phyloP scores from a whole-genome alignment of 2,797 vertebrate species.

The Thaleichthys pacificus region DNA sequence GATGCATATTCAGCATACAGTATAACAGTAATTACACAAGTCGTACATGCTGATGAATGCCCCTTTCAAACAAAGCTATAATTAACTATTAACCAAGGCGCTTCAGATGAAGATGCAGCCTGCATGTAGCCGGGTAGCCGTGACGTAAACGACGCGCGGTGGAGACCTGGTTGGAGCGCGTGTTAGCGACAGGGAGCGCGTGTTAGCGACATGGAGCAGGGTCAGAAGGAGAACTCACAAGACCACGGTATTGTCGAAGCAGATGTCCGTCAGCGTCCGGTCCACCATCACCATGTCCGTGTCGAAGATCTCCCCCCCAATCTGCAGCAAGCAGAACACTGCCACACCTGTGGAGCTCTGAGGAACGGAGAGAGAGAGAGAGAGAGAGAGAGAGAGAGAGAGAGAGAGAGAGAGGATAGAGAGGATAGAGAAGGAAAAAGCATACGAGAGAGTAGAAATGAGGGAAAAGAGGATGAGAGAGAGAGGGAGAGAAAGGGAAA shows the following conservation, averaged over 20 bases:
- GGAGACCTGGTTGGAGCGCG: neutral
- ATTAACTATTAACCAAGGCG: neutral
- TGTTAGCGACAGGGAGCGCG: no score
- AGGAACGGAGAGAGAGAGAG: conserved; percentile 1
- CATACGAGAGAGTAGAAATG: neutral
- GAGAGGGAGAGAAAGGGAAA: no score
- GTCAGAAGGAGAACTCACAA: conserved; percentile 78
- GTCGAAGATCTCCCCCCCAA: conserved; percentile 90
- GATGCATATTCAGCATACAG: no score
- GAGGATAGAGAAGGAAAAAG: neutral
- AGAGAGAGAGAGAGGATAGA: neutral
- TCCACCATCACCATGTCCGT: conserved; percentile 95
- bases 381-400: conserved; percentile 17
- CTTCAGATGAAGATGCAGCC: neutral
- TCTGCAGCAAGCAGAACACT: conserved; percentile 90
- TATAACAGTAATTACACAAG: no score
- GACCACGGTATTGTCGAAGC: conserved; percentile 87
- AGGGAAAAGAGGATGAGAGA: neutral
- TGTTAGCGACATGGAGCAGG: no score
- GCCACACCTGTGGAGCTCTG: conserved; percentile 93
- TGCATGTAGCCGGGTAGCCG: no score
- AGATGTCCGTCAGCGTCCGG: conserved; percentile 91
- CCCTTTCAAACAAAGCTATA: no score
- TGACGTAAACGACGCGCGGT: no score
- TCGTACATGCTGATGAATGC: no score